Evolutionary conservation across 2,888 invertebrate species (phyloP), one percentile per base, ranked within the genome.

Genomic region (Tachystola acroxantha): DNA sequence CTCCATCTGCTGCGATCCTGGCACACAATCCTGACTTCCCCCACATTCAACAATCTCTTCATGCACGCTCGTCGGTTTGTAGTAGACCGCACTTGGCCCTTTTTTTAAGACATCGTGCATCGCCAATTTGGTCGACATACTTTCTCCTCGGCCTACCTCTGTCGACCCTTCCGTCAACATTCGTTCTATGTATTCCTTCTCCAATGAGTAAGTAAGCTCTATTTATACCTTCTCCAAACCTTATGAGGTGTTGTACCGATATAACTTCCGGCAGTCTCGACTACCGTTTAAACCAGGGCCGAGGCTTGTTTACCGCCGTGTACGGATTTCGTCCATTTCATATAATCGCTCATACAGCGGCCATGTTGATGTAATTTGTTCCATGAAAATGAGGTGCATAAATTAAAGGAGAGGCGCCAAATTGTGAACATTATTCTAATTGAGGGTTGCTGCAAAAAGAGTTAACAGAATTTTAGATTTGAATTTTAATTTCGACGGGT

Each of bases 301-400:
- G 40, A 49, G 40, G 38, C 52, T 48, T 48, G 48, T 55, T 57
- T 53, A 10, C 22, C 20, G 35, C 30, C 12, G n/a, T n/a, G 10
- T 13, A 24, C 30, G 30, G 30, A 35, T 34, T 41, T 38, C 32
- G 36, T 49, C 51, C 45, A 53, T 55, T 54, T 52, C 34, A 38
- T 40, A 36, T 50, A 57, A 57, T 55, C 44, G 45, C 49, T 44
- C 45, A 37, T 41, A 36, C 35, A 10, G 5, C 10, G 19, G 20
- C 22, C 22, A 9, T 22, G 27, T 5, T 27, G 14, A 13, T 9
- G 29, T 32, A 32, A 32, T 32, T 32, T 20, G 32, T 22, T 32
- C 3, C 16, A 32, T 32, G 32, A 4, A 13, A 22, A 32, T 22
- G 12, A 22, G 11, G 10, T 11, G 11, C 19, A 29, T 34, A 34